Evolutionary conservation across 2,797 vertebrate genomes (phyloP), one percentile per base, ranked within the genome.

Genomic region (Sebastes aleutianus): DNA sequence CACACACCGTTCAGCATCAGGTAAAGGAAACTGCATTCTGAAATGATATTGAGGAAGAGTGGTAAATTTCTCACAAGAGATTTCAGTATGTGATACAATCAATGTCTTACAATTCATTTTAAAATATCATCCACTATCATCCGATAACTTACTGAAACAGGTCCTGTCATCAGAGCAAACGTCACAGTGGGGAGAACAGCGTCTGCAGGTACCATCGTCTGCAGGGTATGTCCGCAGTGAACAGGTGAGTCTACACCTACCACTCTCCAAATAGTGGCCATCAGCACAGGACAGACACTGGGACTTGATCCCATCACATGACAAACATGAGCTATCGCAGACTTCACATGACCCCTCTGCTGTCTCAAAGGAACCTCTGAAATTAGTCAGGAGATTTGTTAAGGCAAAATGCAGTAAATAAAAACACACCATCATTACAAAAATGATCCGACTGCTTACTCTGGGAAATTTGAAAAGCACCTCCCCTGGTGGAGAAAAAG

Each of bases 1-100:
- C 96, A 97, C 56, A 78, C 90, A 4, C 95, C 95, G 1, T 95
- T 93, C 76, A 96, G 87, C 66, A 96, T 96, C 87, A 97, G 90
- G 91, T 96, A 97, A 27, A 97, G 94, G 89, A 96, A 96, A 74
- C 93, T 95, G 87, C 96, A 97, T 59, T 92, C 96, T 96, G 88
- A n/a, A 88, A 91, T 43, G 7, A 85, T 4, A 68, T n/a, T 1
- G 27, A 57, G 4, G 8, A 27, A 1, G 18, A 1, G 6, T 27
- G 29, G 9, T 24, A 26, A 26, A 26, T 4, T 26, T 26, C 26
- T 26, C 34, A 32, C 4, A 34, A 12, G 5, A 47, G 3, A 67
- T 59, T 39, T 58, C 24, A 61, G n/a, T 18, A 54, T 39, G 24
- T 24, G 20, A 22, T 61, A 13, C 29, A 69, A 16, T 64, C 26